These are phyloP conservation scores for Glaucomys volans DNA, from an alignment of 2,113 vertebrate genomes.

Conservation along the genomic window DNA sequence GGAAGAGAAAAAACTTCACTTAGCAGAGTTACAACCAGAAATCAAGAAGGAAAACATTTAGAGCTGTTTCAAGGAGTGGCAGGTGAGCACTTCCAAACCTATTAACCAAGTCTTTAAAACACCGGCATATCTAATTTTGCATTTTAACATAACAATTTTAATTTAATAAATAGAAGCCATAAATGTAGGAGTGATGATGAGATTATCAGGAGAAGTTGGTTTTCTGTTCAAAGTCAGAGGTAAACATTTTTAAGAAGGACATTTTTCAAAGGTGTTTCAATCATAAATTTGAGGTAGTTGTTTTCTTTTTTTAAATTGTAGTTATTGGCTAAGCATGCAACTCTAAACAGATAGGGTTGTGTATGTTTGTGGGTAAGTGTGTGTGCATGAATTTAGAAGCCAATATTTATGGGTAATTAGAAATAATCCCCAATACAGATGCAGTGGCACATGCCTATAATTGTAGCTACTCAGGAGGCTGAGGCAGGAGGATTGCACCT, in stretches of 20 bases:
- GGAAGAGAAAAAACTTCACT: background rate
- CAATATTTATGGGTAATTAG: background rate
- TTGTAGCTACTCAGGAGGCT: too few species aligned
- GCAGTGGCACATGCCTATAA: too few species aligned
- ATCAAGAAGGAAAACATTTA: slow-evolving; percentile 26
- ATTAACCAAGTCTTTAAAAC: background rate
- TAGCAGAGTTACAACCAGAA: background rate
- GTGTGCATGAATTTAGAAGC: background rate
- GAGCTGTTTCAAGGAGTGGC: background rate
- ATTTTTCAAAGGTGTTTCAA: background rate
- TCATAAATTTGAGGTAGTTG: background rate
- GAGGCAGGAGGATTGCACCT: too few species aligned
- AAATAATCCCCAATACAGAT: background rate
- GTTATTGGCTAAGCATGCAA: background rate
- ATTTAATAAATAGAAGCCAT: background rate
- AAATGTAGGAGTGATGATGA: background rate
- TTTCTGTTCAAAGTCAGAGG: background rate
- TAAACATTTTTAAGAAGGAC: background rate
- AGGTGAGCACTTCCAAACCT: background rate
- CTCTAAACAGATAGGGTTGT: background rate
- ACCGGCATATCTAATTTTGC: background rate
- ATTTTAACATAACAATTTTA: background rate
- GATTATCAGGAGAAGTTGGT: background rate
- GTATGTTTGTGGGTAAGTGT: background rate
- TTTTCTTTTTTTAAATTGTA: background rate